Evolutionary conservation across 2,113 vertebrate genomes (phyloP), one percentile per base, ranked within the genome.

Genomic region (Crocuta crocuta): DNA sequence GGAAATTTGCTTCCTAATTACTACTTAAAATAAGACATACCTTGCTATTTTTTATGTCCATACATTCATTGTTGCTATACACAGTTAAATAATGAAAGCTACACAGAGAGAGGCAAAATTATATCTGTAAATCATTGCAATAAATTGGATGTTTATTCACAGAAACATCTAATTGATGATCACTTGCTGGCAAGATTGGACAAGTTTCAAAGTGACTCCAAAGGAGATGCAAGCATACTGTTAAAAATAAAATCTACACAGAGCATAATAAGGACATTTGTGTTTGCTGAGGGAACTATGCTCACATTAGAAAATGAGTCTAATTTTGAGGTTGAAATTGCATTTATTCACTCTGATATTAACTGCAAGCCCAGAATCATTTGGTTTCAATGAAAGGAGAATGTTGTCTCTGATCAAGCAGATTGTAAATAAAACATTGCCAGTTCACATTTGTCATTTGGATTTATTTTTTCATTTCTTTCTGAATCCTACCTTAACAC

Each of bases 1-100:
- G 71, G 33, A 86, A 24, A 98, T 86, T 91, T 96, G 43, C 33
- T 98, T 66, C 39, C 68, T 98, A 98, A 97, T 97, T 95, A 95
- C 79, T 50, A 85, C 90, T 93, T 96, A 96, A 96, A 93, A 97
- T 65, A 96, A 96, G 97, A 96, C 28, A 96, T 97, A 96, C 7
- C 82, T 78, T n/a, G 17, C 19, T 81, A 90, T 90, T 94, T 94
- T 95, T 95, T 94, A 85, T 26, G 84, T 55, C 87, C 35, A 43
- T 89, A 66, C 8, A 80, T 83, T 83, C 53, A 45, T 21, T 33
- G 24, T 11, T 71, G 15, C 19, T 92, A 53, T 55, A 90, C 68
- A 31, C 55, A 81, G 17, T 71, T 94, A 55, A 92, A 94, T 88
- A 88, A 53, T 94, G 39, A 84, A 45, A 92, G 61, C 80, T 58